Percentiles rank a stretch among this genome's conserved stretches.
Evolutionary conservation across 35 echinoderm and acorn worm genomes (phyloP).

Genomic region (Hemicentrotus pulcherrimus): DNA sequence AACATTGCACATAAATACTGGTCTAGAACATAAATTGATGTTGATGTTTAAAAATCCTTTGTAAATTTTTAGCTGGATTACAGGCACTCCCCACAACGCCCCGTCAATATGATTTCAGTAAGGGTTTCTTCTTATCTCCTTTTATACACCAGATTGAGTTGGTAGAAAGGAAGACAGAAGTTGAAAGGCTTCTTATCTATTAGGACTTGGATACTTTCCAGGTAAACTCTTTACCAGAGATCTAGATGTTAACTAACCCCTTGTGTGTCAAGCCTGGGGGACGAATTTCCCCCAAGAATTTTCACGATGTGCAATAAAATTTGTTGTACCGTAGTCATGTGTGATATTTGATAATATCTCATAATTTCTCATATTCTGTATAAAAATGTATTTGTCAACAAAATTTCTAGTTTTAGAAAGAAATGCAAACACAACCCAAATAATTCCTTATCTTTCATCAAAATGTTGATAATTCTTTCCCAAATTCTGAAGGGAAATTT

Average conservation of each 20-base stretch:
- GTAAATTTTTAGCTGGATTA: background rate
- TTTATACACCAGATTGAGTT: background rate
- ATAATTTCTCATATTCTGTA: background rate
- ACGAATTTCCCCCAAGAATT: background rate
- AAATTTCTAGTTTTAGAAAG: too few species aligned
- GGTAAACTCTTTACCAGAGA: background rate
- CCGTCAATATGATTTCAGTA: too few species aligned
- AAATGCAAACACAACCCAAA: too few species aligned
- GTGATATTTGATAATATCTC: background rate
- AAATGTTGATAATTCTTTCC: too few species aligned
- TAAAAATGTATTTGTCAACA: too few species aligned
- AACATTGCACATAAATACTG: too few species aligned
- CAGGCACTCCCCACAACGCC: too few species aligned
- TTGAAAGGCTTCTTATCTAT: background rate
- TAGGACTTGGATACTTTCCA: background rate
- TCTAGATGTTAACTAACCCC: background rate
- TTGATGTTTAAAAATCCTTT: too few species aligned
- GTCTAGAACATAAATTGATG: too few species aligned
- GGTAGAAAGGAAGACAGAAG: background rate
- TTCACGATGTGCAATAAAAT: background rate
- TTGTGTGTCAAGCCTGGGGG: background rate
- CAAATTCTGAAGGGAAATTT: too few species aligned
- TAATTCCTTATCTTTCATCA: too few species aligned
- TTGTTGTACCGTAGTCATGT: background rate
- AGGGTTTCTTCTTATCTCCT: background rate